Evolutionary conservation across 2,888 invertebrate genomes (phyloP).

Genomic region (Drosophila suboccidentalis): DNA sequence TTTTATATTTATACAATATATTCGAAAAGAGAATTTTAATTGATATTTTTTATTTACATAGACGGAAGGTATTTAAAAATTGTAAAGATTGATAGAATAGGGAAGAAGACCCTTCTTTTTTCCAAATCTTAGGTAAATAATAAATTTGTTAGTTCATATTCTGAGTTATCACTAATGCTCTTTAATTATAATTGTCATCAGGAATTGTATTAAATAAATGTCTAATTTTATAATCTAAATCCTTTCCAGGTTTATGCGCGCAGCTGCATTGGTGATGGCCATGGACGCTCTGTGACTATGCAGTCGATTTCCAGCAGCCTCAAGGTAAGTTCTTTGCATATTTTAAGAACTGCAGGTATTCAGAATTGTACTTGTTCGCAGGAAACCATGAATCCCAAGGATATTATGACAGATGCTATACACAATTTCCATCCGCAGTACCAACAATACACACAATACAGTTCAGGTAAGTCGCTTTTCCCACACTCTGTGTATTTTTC

Average conservation of each 20-base stretch:
- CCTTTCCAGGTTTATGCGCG: slow-evolving; percentile 89
- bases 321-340: slow-evolving; percentile 88
- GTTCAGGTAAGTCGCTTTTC: slow-evolving; percentile 90
- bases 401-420: slow-evolving; percentile 99
- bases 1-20: no score
- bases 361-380: slow-evolving; percentile 82
- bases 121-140: no score
- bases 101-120: no score
- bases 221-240: not conserved
- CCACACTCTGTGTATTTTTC: not conserved
- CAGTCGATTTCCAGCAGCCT: slow-evolving; percentile 99
- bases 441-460: slow-evolving; percentile 99
- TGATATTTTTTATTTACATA: no score
- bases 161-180: not conserved
- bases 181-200: not conserved
- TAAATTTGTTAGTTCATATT: not conserved
- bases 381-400: slow-evolving; percentile 99
- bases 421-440: slow-evolving; percentile 99
- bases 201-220: not conserved
- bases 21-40: no score
- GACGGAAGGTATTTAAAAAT: no score
- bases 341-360: slow-evolving; percentile 4
- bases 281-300: slow-evolving; percentile 97
- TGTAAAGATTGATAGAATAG: no score
- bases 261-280: slow-evolving; percentile 92